These are phyloP conservation scores for Lerema accius DNA, from an alignment of 1,140 invertebrate genomes.

Conservation along the genomic window DNA sequence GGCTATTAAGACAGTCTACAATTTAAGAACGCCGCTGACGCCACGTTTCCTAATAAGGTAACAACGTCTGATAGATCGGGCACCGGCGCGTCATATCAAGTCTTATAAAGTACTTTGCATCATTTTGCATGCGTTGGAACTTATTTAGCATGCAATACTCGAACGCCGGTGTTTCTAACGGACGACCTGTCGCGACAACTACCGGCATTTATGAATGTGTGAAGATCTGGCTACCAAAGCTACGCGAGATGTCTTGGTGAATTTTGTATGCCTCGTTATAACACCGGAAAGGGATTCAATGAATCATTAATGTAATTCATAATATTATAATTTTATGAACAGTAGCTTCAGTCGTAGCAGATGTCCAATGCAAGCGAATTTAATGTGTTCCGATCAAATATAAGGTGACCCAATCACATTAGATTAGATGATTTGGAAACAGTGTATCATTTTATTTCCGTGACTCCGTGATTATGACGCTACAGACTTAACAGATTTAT, in stretches of 20 bases:
- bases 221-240: conserved; percentile 39
- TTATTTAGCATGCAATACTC: conserved; percentile 65
- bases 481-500: not conserved
- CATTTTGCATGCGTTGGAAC: conserved; percentile 46
- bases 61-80: conserved; percentile 48
- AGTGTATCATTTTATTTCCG: conserved; percentile 6
- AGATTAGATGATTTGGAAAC: not conserved
- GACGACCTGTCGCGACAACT: conserved; percentile 63
- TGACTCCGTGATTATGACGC: not conserved
- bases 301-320: conserved; percentile 41
- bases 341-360: not conserved
- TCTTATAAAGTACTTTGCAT: conserved; percentile 51
- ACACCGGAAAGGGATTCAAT: conserved; percentile 47
- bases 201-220: conserved; percentile 48
- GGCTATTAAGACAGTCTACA: conserved; percentile 46
- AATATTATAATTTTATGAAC: conserved; percentile 16
- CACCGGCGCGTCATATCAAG: conserved; percentile 41
- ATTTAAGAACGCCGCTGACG: conserved; percentile 44
- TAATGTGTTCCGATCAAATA: conserved; percentile 2
- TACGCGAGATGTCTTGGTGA: conserved; percentile 11
- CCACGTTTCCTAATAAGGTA: conserved; percentile 55
- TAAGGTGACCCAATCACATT: not conserved
- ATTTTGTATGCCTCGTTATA: conserved; percentile 38
- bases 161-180: conserved; percentile 57
- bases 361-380: conserved; percentile 14